Evolutionary conservation across 53 echinoderm and acorn worm species (phyloP).

Genomic region (Echinometra lucunter): DNA sequence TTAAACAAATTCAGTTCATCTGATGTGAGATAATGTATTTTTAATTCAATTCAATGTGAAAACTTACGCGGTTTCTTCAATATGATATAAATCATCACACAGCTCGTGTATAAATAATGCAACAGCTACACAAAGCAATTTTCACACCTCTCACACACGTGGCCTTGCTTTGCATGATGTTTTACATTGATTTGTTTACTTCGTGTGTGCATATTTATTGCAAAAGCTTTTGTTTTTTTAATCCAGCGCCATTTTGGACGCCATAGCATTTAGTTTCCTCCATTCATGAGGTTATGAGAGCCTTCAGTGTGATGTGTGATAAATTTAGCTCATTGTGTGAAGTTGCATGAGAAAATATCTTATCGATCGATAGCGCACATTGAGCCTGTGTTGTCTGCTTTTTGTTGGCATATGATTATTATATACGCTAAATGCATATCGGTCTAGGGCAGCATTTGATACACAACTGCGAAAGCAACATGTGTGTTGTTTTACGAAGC

Average conservation of each 20-base stretch:
- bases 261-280: neutral
- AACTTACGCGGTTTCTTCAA: neutral
- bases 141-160: neutral
- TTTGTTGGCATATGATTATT: neutral
- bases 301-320: neutral
- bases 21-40: neutral
- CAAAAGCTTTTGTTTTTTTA: neutral
- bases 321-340: neutral
- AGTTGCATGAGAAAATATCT: neutral
- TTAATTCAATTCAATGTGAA: neutral
- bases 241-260: constrained; percentile 1
- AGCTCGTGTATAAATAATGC: neutral
- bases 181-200: neutral
- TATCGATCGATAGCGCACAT: neutral
- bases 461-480: neutral
- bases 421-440: neutral
- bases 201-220: neutral
- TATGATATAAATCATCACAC: neutral
- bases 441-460: neutral
- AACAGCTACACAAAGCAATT: neutral
- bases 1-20: neutral
- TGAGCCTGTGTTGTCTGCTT: constrained; percentile 4
- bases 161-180: neutral
- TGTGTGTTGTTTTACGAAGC: constrained; percentile 9
- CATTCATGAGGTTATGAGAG: neutral